Conservation (phyloP, 1,140 invertebrate genomes). For the Euura lappo region DNA sequence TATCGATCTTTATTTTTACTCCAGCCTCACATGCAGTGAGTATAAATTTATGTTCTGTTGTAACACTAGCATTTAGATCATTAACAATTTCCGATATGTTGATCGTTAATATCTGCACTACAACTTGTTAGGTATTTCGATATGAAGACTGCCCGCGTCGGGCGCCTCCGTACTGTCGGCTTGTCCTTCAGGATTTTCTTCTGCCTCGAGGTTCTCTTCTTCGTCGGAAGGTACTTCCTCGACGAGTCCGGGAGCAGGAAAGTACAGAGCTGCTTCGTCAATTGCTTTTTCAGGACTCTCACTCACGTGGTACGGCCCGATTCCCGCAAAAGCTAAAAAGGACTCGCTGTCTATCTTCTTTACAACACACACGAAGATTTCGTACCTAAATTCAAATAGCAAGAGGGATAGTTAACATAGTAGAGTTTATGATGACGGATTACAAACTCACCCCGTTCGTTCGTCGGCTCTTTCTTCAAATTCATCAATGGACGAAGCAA, state of each 20-base stretch:
- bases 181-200: slow-evolving; percentile 45
- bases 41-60: no score
- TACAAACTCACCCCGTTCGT: slow-evolving; percentile 44
- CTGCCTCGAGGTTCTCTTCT: slow-evolving; percentile 52
- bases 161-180: slow-evolving; percentile 33
- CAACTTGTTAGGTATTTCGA: no score
- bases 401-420: no score
- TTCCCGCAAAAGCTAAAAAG: slow-evolving; percentile 57
- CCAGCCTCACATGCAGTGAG: no score
- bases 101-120: no score
- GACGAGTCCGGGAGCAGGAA: slow-evolving; percentile 39
- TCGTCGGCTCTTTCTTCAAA: slow-evolving; percentile 45
- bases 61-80: no score
- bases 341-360: slow-evolving; percentile 53
- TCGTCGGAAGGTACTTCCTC: slow-evolving; percentile 53
- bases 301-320: slow-evolving; percentile 57
- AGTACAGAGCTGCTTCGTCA: slow-evolving; percentile 54
- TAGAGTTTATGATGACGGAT: not conserved
- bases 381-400: slow-evolving; percentile 37
- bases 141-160: slow-evolving; percentile 12
- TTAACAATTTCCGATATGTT: no score
- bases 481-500: slow-evolving; percentile 48
- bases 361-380: slow-evolving; percentile 53
- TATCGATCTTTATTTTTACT: no score
- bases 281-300: slow-evolving; percentile 53